A percentile compares a stretch with the other conserved stretches of the same genome.
Evolutionary conservation across 1,140 invertebrate genomes (phyloP).

Genomic region (Heliothis subflexa): DNA sequence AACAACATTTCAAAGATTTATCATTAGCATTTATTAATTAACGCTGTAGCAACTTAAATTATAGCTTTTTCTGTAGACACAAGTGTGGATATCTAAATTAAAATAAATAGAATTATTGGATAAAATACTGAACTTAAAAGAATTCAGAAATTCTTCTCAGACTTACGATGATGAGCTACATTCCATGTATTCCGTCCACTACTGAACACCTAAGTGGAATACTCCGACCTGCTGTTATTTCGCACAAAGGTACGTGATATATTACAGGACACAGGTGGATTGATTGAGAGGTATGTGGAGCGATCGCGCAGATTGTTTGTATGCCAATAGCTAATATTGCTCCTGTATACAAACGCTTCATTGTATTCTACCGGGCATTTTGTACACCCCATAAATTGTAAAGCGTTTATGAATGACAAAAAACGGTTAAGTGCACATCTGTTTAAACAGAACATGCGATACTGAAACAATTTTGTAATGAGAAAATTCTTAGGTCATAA

Average conservation of each 20-base stretch:
- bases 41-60: too few relatives aligned
- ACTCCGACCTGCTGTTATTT: constrained; percentile 17
- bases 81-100: too few relatives aligned
- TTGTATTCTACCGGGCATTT: constrained; percentile 12
- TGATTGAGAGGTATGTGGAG: constrained; percentile 25
- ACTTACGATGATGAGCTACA: constrained; percentile 8
- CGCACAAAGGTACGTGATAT: constrained; percentile 28
- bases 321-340: constrained; percentile 25
- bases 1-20: constrained; percentile 21
- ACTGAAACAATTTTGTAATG: too few relatives aligned
- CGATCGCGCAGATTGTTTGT: constrained; percentile 36
- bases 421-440: not conserved
- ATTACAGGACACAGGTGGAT: constrained; percentile 36
- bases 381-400: not conserved
- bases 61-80: too few relatives aligned
- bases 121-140: not conserved
- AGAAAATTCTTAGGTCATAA: not conserved
- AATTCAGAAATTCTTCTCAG: not conserved
- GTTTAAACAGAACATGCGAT: not conserved
- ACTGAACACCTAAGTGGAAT: constrained; percentile 29
- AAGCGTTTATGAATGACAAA: too few relatives aligned
- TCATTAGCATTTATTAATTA: too few relatives aligned
- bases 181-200: constrained; percentile 8
- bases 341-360: not conserved
- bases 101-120: not conserved